These are phyloP conservation scores for Zoroaster sp. DNA, from an alignment of 53 echinoderm and acorn worm genomes.

Conservation along the genomic window DNA sequence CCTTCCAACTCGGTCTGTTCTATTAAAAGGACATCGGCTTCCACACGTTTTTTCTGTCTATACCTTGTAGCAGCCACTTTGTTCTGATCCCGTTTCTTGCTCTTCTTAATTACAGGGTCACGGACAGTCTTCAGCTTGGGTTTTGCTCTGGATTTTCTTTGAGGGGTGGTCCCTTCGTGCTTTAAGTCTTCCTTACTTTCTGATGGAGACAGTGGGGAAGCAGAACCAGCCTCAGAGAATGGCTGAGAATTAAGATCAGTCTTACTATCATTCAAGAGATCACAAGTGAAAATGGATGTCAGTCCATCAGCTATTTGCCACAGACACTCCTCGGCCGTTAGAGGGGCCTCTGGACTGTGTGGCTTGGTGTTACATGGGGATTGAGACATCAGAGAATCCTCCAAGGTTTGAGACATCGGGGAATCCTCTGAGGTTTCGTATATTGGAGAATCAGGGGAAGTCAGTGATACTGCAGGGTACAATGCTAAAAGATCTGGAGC, in stretches of 20 bases:
- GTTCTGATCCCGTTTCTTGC: conserved; percentile 87
- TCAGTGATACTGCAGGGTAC: conserved; percentile 60
- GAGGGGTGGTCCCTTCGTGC: not conserved
- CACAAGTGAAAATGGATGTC: conserved; percentile 12
- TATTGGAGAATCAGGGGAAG: conserved; percentile 22
- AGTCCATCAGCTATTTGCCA: conserved; percentile 50
- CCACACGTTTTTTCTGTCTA: conserved; percentile 78
- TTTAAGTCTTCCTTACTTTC: not conserved
- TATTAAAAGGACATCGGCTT: conserved; percentile 3
- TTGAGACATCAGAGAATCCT: not conserved
- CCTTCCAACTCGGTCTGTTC: conserved; percentile 65
- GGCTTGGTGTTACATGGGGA: not conserved
- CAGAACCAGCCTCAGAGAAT: not conserved
- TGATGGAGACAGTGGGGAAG: not conserved
- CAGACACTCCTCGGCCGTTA: conserved; percentile 15
- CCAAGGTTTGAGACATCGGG: not conserved
- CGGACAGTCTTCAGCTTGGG: conserved; percentile 72
- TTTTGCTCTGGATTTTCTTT: conserved; percentile 52
- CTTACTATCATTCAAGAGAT: not conserved
- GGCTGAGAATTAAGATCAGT: conserved; percentile 4
- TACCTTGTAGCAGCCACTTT: conserved; percentile 94
- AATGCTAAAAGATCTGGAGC: conserved; percentile 61
- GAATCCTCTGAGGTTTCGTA: not conserved
- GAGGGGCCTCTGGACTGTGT: not conserved
- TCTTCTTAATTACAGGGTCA: conserved; percentile 70